These are phyloP conservation scores for Mormyrops boulengeri DNA, from an alignment of 2,797 vertebrate genomes.

Conservation along the genomic window DNA sequence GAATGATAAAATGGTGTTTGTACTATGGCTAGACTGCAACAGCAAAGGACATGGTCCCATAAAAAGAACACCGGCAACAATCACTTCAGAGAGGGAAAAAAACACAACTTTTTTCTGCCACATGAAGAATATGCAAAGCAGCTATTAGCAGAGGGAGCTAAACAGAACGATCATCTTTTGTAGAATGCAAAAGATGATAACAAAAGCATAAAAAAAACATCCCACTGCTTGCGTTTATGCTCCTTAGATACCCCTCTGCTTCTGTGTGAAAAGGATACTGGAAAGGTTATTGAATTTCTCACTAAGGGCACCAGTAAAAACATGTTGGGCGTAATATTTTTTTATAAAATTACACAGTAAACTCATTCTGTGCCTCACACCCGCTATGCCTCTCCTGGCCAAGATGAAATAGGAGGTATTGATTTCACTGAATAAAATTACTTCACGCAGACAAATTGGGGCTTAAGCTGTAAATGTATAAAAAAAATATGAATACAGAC, in stretches of 20 bases:
- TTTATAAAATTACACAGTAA: not conserved
- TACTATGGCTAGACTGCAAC: not conserved
- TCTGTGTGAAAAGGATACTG: not conserved
- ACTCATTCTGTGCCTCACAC: not conserved
- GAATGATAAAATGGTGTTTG: not conserved
- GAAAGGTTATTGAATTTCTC: not conserved
- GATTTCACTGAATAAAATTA: not conserved
- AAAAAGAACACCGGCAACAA: not conserved
- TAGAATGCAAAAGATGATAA: not conserved
- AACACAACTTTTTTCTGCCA: not conserved
- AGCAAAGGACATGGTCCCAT: not conserved
- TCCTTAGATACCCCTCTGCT: not conserved
- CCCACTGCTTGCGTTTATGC: not conserved
- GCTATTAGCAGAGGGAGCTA: not conserved
- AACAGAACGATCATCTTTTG: not conserved
- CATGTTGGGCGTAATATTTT: not conserved
- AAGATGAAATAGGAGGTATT: not conserved
- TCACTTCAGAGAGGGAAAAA: not conserved
- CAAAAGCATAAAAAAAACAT: not conserved
- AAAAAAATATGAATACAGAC: not conserved
- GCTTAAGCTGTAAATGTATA: not conserved
- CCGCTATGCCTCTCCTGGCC: not conserved
- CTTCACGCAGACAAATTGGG: not conserved
- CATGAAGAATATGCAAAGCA: constrained; percentile 12
- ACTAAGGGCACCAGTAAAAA: not conserved